These are phyloP conservation scores for Acheta domesticus DNA, from an alignment of 2,888 invertebrate genomes.

Conservation along the genomic window DNA sequence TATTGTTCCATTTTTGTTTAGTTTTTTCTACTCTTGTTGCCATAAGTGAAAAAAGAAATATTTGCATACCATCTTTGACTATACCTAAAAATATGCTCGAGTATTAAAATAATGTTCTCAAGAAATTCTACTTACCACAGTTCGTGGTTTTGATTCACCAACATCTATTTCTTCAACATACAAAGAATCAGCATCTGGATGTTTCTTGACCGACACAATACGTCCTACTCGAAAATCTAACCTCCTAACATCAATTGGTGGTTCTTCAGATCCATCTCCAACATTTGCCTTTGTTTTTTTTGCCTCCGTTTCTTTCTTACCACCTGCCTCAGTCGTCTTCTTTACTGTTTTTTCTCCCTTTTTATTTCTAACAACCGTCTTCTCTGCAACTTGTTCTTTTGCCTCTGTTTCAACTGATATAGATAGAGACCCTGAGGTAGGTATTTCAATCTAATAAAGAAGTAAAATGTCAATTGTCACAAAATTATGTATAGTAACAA, in stretches of 20 bases:
- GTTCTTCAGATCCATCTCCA: conserved; percentile 36
- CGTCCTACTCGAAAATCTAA: conserved; percentile 49
- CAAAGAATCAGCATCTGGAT: conserved; percentile 59
- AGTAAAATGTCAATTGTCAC: no score
- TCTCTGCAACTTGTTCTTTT: neutral
- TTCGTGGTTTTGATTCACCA: conserved; percentile 64
- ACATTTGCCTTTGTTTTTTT: conserved; percentile 23
- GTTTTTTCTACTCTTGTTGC: no score
- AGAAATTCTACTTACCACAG: conserved; percentile 43
- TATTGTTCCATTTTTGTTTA: no score
- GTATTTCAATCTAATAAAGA: no score
- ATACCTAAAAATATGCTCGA: no score
- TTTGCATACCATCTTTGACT: no score
- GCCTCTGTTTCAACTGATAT: conserved; percentile 20
- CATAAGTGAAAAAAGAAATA: no score
- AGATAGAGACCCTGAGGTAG: no score
- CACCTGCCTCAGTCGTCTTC: conserved; percentile 24
- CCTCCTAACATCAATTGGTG: conserved; percentile 41
- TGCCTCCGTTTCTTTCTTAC: conserved; percentile 32
- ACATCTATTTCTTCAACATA: conserved; percentile 60
- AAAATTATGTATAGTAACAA: no score
- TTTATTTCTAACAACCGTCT: conserved; percentile 18
- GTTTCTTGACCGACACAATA: conserved; percentile 52
- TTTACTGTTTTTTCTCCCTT: conserved; percentile 26
- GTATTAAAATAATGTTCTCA: no score